Base-by-base conservation (phyloP, 2,888 invertebrate species). In the Ectropis crepuscularia region DNA sequence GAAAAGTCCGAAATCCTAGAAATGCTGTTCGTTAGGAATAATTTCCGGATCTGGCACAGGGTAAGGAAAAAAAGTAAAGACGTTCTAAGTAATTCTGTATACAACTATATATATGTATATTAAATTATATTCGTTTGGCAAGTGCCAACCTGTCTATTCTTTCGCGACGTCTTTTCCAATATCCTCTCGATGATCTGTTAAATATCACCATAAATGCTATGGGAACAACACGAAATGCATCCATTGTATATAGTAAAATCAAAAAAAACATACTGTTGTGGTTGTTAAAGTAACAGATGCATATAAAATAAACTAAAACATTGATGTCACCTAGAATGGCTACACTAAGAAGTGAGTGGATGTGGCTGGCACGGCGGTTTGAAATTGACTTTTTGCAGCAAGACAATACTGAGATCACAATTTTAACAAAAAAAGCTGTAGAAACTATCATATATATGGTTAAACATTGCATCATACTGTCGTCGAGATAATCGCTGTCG, bases 121-220 rank as follows among this genome's bases (percentile, higher is more conserved):
- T 4, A 4, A 28, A 28, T 51, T 8, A 51, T 5, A 51, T 6
- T 41, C 28, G 16, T 28, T 41, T 41, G 16, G 51, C 41, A 6
- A 51, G 16, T 4, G n/a, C 5, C 39, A 50, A 43, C 12, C 55
- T 38, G 28, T 39, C 9, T 36, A 12, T 61, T 50, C 48, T 53
- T 6, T n/a, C 5, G 9, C 42, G 12, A 28, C 53, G 16, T 28
- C 16, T 43, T 8, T 53, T 53, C 62, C 62, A 62, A 62, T 62
- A 53, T 36, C 48, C 57, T 12, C 53, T 48, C 1, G 63, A 53
- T 0, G 53, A 57, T 36, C 16, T 63, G 49, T 58, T 63, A 0
- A 57, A 8, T 10, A 63, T 11, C 6, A 39, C 45, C 0, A 58
- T 11, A 6, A 49, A 39, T 7, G 57, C 48, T 5, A n/a, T 37